Percentiles rank a stretch among this genome's conserved stretches.
These are phyloP conservation scores for Marcusenius ussheri DNA, from an alignment of 2,113 vertebrate species.

Conservation along the genomic window DNA sequence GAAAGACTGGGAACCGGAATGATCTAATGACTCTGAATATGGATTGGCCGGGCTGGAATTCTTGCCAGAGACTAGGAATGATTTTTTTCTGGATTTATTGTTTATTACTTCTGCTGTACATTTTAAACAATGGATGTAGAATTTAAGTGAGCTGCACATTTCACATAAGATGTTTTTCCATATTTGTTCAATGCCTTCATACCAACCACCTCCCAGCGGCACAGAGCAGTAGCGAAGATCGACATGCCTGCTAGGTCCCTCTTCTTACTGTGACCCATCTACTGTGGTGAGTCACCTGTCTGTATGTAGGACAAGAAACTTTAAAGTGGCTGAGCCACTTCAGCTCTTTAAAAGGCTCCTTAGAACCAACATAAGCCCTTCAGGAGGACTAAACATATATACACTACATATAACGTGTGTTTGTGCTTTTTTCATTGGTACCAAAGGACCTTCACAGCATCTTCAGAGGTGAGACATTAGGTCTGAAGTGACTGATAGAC, in stretches of 20 bases:
- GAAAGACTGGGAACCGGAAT: not conserved
- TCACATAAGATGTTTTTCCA: not conserved
- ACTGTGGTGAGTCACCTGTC: not conserved
- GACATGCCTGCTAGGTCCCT: not conserved
- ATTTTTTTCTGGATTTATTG: not conserved
- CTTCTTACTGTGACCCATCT: not conserved
- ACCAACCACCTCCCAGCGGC: not conserved
- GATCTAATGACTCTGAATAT: not conserved
- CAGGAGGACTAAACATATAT: not conserved
- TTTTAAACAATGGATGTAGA: not conserved
- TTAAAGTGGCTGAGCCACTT: not conserved
- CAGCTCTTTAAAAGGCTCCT: not conserved
- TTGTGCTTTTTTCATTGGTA: not conserved
- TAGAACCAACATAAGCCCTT: not conserved
- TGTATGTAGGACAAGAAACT: not conserved
- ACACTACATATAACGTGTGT: not conserved
- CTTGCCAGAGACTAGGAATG: not conserved
- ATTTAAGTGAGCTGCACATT: slow-evolving; percentile 2
- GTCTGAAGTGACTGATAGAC: not conserved
- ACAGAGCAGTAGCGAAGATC: not conserved
- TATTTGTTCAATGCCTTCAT: not conserved
- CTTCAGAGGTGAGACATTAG: not conserved
- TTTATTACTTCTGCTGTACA: not conserved
- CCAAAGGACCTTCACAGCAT: not conserved
- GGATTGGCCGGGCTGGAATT: not conserved